Base-by-base conservation (phyloP, 1,140 invertebrate species). In the Danaus plexippus region DNA sequence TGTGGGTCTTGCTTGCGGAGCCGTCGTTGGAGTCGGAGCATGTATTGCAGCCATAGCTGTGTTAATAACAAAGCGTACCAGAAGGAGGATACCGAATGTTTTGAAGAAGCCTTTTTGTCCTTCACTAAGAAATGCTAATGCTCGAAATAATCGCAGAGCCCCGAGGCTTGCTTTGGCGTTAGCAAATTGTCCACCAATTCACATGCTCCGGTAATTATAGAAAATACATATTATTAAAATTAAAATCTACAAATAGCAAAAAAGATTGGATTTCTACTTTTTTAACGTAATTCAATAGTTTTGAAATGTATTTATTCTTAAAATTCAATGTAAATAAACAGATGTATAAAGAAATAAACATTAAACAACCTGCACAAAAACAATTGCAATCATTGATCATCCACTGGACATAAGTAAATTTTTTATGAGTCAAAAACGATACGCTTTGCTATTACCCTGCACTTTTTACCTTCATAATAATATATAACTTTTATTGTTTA, bases 1-100 rank as follows among this genome's bases (percentile, higher is more conserved):
- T 69, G 93, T 96, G 40, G 94, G 94, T 0, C 88, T 96, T 42
- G 92, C 95, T 15, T 94, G 94, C 52, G 94, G 94, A 0, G 91
- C 92, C 0, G 73, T 96, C 45, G 71, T 81, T 0, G 80, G 77
- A 0, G 79, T 69, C 2, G 80, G 75, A 0, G 73, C 69, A 2
- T 75, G 83, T 48, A 74, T 86, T 3, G 94, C 93, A 0, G 91
- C 94, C 53, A 89, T 93, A 1, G 89, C 92, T 0, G 81, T 94
- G 0, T 82, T 94, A 1, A 73, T 92, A n/a, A 91, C 93, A 32
- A 89, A 95, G 53, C 90, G 94, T 76, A 90, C 93, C 8, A 88
- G 94, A 18, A 87, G 94, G 1, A 63, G 80, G 9, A 77, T 86
- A 5, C 77, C 80, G 0, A 76, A 78, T 42, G 47, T 86, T 55